phyloP scores from a whole-genome alignment of 2,888 invertebrate species.

The Epirrhoe alternata region DNA sequence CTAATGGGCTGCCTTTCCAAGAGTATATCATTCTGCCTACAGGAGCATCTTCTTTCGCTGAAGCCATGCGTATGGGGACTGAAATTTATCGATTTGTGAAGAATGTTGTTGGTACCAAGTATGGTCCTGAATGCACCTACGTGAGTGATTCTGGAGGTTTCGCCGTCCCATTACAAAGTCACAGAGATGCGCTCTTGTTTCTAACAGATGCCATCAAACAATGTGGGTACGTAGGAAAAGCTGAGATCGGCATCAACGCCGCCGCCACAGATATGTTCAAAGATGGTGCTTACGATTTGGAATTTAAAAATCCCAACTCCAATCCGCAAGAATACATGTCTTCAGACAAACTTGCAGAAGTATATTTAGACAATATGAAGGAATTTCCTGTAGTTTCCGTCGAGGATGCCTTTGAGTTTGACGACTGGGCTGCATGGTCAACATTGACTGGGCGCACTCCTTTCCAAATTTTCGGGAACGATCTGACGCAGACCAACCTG shows the following conservation, averaged over 20 bases:
- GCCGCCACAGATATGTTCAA: slow-evolving; percentile 98
- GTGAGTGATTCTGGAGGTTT: slow-evolving; percentile 99
- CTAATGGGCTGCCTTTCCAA: slow-evolving; percentile 97
- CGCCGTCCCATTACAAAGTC: slow-evolving; percentile 97
- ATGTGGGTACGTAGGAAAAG: slow-evolving; percentile 96
- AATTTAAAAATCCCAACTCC: slow-evolving; percentile 97
- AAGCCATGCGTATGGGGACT: slow-evolving; percentile 98
- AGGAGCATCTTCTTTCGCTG: slow-evolving; percentile 95
- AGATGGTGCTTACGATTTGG: slow-evolving; percentile 94
- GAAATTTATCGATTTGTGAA: slow-evolving; percentile 97
- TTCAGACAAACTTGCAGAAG: slow-evolving; percentile 92
- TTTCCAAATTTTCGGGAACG: slow-evolving; percentile 95
- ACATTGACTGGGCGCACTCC: slow-evolving; percentile 88
- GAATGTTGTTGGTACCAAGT: slow-evolving; percentile 95
- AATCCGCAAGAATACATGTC: slow-evolving; percentile 93
- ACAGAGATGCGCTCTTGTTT: slow-evolving; percentile 95
- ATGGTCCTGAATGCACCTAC: slow-evolving; percentile 95
- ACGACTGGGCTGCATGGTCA: slow-evolving; percentile 99
- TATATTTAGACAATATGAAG: slow-evolving; percentile 95
- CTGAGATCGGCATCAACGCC: slow-evolving; percentile 98
- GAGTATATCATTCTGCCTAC: slow-evolving; percentile 97
- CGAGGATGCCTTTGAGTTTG: slow-evolving; percentile 99
- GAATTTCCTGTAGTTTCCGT: slow-evolving; percentile 96
- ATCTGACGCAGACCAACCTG: slow-evolving; percentile 96
- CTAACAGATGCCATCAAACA: slow-evolving; percentile 94